These are phyloP conservation scores for Trichechus manatus DNA, from an alignment of 2,113 vertebrate genomes.

Conservation along the genomic window DNA sequence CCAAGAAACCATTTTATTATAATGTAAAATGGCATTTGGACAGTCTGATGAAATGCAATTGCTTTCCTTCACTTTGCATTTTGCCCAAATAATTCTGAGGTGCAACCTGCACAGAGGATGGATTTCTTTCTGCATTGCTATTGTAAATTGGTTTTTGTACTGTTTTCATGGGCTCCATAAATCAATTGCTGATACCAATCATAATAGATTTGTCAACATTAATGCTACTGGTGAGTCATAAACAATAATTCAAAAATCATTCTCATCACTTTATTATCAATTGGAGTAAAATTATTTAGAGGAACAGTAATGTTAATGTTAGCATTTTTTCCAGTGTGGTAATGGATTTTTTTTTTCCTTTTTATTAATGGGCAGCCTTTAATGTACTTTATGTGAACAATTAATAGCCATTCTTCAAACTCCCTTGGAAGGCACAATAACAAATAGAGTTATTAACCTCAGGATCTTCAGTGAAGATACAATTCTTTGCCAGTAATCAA, in stretches of 20 bases:
- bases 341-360: neutral
- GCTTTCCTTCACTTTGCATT: constrained; percentile 73
- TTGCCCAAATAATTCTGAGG: constrained; percentile 63
- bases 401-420: constrained; percentile 45
- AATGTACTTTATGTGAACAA: constrained; percentile 31
- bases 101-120: constrained; percentile 6
- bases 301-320: constrained; percentile 26
- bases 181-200: constrained; percentile 43
- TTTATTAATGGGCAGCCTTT: constrained; percentile 53
- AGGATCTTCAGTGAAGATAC: constrained; percentile 12
- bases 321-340: neutral
- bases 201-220: constrained; percentile 40
- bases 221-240: constrained; percentile 48
- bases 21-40: constrained; percentile 57
- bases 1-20: constrained; percentile 70
- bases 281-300: constrained; percentile 45
- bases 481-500: constrained; percentile 65
- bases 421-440: constrained; percentile 58
- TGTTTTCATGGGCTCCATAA: constrained; percentile 57
- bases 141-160: constrained; percentile 12
- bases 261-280: constrained; percentile 24
- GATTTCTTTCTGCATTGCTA: constrained; percentile 53
- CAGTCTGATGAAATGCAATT: constrained; percentile 67
- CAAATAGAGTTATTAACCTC: constrained; percentile 60
- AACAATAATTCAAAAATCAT: constrained; percentile 52